phyloP scores from a whole-genome alignment of 2,888 invertebrate species.

The Tillus elongatus region DNA sequence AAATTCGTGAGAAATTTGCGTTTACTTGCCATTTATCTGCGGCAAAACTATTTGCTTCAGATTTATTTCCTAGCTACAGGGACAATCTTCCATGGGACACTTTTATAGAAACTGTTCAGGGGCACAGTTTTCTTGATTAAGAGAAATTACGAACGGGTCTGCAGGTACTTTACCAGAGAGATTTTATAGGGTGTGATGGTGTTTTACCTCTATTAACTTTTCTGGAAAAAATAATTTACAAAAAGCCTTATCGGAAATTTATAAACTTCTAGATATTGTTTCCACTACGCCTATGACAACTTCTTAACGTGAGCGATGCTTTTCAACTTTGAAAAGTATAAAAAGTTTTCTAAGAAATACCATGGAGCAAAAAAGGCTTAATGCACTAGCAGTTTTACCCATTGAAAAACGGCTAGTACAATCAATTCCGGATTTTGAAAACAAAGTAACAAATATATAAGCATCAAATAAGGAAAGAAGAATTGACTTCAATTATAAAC shows the following conservation, averaged over 20 bases:
- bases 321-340: slow-evolving; percentile 23
- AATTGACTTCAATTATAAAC: too few species aligned
- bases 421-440: slow-evolving; percentile 4
- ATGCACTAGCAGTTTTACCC: slow-evolving; percentile 22
- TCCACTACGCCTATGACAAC: slow-evolving; percentile 27
- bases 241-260: slow-evolving; percentile 22
- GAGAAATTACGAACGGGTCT: slow-evolving; percentile 24
- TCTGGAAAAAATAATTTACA: slow-evolving; percentile 21
- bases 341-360: slow-evolving; percentile 24
- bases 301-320: slow-evolving; percentile 23
- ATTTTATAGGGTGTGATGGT: too few species aligned
- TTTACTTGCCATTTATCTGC: slow-evolving; percentile 25
- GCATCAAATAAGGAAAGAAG: too few species aligned
- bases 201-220: slow-evolving; percentile 16
- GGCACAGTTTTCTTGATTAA: slow-evolving; percentile 22
- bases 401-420: slow-evolving; percentile 7
- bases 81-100: slow-evolving; percentile 20
- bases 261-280: slow-evolving; percentile 25
- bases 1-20: slow-evolving; percentile 21
- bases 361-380: slow-evolving; percentile 23
- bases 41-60: slow-evolving; percentile 21
- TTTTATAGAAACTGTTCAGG: slow-evolving; percentile 12
- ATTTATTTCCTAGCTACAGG: slow-evolving; percentile 18
- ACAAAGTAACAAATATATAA: background rate
- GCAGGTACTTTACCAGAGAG: slow-evolving; percentile 18